These are phyloP conservation scores for Patella depressa DNA, from an alignment of 2,888 invertebrate species.

Conservation along the genomic window DNA sequence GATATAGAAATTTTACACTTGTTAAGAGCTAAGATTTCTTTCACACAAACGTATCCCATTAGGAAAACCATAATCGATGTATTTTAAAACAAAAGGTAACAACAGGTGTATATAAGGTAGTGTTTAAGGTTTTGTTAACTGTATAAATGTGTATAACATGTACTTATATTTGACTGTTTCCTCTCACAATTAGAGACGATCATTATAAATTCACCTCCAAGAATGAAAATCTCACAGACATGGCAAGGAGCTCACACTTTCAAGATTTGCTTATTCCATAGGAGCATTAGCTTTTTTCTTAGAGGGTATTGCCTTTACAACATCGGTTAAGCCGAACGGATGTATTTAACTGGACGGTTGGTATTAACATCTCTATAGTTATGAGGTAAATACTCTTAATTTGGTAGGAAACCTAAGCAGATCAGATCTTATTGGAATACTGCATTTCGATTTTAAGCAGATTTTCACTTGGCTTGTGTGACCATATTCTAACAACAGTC, in stretches of 20 bases:
- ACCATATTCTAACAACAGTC: too few species aligned
- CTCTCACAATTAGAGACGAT: conserved; percentile 63
- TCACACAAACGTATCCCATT: too few species aligned
- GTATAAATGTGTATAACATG: conserved; percentile 19
- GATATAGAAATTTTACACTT: too few species aligned
- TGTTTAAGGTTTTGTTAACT: background rate
- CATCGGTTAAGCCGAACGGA: background rate
- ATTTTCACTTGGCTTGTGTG: too few species aligned
- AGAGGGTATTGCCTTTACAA: background rate
- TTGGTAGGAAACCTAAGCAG: too few species aligned
- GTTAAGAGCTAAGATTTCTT: too few species aligned
- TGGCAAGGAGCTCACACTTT: conserved; percentile 46
- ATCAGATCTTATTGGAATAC: too few species aligned
- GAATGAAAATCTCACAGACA: conserved; percentile 49
- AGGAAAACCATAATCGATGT: too few species aligned
- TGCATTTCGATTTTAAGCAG: too few species aligned
- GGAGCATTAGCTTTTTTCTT: conserved; percentile 6
- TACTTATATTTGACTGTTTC: conserved; percentile 56
- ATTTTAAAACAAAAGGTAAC: too few species aligned
- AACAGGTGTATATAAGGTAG: background rate
- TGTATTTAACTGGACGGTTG: conserved; percentile 3
- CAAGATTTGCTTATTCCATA: conserved; percentile 38
- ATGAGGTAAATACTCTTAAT: background rate
- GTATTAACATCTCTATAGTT: background rate
- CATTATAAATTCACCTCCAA: conserved; percentile 56